These are phyloP conservation scores for Toxostoma redivivum DNA, from an alignment of 2,113 vertebrate species.

Conservation along the genomic window DNA sequence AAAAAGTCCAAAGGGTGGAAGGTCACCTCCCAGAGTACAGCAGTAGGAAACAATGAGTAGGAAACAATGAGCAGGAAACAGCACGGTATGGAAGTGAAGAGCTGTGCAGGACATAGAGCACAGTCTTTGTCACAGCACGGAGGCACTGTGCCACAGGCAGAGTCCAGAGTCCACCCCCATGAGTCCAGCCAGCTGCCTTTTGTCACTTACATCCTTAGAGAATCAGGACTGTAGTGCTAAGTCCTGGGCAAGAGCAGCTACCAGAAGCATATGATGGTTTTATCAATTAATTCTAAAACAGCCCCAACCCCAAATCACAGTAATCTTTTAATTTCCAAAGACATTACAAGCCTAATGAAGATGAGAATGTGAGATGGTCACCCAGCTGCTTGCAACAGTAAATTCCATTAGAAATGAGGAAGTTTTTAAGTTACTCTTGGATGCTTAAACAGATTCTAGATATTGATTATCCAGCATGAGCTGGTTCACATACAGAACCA, in stretches of 20 bases:
- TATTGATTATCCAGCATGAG: not conserved
- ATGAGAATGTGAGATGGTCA: not conserved
- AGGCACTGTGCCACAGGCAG: not conserved
- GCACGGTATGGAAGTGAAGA: not conserved
- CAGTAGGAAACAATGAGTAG: not conserved
- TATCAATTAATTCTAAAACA: not conserved
- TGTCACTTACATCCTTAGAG: not conserved
- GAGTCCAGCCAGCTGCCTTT: not conserved
- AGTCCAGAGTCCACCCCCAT: no score
- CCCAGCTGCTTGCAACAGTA: not conserved
- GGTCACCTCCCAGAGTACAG: not conserved
- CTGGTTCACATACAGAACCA: not conserved
- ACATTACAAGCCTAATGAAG: not conserved
- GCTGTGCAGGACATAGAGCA: not conserved
- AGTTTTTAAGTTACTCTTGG: not conserved
- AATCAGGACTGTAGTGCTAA: not conserved
- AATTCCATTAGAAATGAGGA: not conserved
- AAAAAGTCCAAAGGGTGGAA: not conserved
- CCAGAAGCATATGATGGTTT: not conserved
- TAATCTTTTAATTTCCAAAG: not conserved
- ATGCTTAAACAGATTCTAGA: not conserved
- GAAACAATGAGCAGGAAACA: not conserved
- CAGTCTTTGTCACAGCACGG: rapidly evolving
- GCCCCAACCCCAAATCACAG: not conserved
- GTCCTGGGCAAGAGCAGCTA: not conserved